A percentile compares a stretch with the other conserved stretches of the same genome.
Conservation (phyloP, 2,797 vertebrate genomes). For the Hyperoplus lanceolatus region DNA sequence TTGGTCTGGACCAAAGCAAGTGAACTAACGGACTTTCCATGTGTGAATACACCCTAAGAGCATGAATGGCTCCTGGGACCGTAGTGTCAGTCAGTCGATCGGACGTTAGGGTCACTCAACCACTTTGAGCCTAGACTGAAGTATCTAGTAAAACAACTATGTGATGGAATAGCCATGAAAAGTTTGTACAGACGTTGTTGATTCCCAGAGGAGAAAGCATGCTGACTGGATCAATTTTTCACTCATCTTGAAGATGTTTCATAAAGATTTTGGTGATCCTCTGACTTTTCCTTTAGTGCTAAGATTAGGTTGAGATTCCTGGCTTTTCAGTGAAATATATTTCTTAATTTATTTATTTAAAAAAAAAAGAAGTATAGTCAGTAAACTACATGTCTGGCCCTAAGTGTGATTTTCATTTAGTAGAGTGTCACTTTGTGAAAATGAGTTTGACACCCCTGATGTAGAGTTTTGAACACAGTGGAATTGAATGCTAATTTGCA, state of each 20-base stretch:
- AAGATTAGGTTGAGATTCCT: not conserved
- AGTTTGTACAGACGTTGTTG: not conserved
- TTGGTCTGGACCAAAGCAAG: no score
- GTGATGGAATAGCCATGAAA: not conserved
- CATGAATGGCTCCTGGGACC: not conserved
- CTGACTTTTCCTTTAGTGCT: not conserved
- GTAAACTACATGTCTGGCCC: no score
- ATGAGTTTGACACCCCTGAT: not conserved
- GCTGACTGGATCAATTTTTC: not conserved
- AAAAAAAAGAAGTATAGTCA: no score
- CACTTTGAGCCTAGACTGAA: not conserved
- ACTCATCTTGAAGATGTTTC: no score
- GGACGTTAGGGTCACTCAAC: not conserved
- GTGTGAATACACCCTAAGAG: no score
- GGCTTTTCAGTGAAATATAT: not conserved
- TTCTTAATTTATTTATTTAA: no score
- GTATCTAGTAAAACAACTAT: not conserved
- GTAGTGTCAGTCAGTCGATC: not conserved
- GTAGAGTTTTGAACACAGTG: no score
- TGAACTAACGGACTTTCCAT: no score
- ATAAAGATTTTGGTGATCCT: no score
- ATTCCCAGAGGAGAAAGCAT: not conserved
- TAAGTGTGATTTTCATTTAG: no score
- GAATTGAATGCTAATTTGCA: not conserved
- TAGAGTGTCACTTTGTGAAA: not conserved